A percentile compares a stretch with the other conserved stretches of the same genome.
Conservation (phyloP, 2,113 vertebrate species). For the Ploceus nigricollis region DNA sequence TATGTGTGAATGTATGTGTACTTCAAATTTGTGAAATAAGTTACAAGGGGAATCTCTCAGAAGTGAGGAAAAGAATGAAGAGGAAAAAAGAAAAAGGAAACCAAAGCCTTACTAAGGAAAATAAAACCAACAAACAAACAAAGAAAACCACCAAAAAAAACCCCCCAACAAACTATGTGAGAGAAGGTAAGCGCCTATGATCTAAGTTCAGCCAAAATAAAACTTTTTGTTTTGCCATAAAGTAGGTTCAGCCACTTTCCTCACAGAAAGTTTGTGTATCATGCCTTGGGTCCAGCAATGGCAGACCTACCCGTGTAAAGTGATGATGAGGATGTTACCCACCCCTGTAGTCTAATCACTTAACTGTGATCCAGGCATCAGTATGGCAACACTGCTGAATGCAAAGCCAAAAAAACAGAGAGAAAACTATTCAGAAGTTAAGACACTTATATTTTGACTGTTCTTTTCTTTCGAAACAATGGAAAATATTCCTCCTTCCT, state of each 20-base stretch:
- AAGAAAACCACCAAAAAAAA: background rate
- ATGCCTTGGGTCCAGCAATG: background rate
- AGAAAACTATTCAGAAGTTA: background rate
- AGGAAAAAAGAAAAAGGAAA: background rate
- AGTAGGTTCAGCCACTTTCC: background rate
- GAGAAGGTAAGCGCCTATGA: background rate
- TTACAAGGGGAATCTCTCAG: background rate
- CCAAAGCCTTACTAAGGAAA: background rate
- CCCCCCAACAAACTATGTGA: accelerated
- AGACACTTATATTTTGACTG: background rate
- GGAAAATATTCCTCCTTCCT: background rate
- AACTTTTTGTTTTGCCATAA: background rate
- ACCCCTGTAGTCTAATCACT: accelerated
- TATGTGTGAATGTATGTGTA: background rate
- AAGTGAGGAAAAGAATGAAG: background rate
- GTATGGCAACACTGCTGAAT: background rate
- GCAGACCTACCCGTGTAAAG: background rate
- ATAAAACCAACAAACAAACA: background rate
- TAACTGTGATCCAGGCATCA: background rate
- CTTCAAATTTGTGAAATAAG: background rate
- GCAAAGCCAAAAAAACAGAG: background rate
- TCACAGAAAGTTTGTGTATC: background rate
- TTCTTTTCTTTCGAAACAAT: background rate
- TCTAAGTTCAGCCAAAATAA: background rate
- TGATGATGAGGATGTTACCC: background rate